Conservation (phyloP, 1,140 invertebrate genomes). For the Dysdera silvatica region DNA sequence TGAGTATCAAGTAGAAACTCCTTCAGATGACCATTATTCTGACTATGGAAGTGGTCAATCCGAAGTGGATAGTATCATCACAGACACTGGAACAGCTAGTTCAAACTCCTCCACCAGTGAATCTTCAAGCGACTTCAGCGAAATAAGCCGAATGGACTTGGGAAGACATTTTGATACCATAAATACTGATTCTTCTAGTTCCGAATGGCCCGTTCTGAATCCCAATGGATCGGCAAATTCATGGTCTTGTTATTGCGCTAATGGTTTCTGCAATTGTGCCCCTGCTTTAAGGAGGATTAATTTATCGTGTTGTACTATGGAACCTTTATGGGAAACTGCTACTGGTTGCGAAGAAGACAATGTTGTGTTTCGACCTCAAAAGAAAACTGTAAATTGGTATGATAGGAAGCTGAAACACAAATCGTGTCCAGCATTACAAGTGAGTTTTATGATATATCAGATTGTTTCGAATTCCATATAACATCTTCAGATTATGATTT, state of each 20-base stretch:
- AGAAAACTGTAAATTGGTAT: slow-evolving; percentile 29
- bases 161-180: no score
- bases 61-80: slow-evolving; percentile 24
- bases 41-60: slow-evolving; percentile 27
- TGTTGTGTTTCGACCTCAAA: slow-evolving; percentile 13
- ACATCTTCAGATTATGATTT: no score
- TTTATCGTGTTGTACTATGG: slow-evolving; percentile 29
- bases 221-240: neutral
- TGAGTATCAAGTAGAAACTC: neutral
- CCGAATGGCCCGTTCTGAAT: slow-evolving; percentile 7
- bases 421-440: slow-evolving; percentile 29
- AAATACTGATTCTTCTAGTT: no score
- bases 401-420: slow-evolving; percentile 28
- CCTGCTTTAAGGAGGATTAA: slow-evolving; percentile 15
- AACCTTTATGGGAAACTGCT: slow-evolving; percentile 30
- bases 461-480: neutral
- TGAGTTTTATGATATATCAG: slow-evolving; percentile 6
- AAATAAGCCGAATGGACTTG: neutral
- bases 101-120: slow-evolving; percentile 16
- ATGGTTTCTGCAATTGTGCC: slow-evolving; percentile 4
- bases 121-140: slow-evolving; percentile 4
- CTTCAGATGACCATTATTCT: slow-evolving; percentile 15
- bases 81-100: slow-evolving; percentile 13
- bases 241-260: slow-evolving; percentile 7
- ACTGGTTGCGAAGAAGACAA: neutral